A percentile compares a stretch with the other conserved stretches of the same genome.
Evolutionary conservation across 2,888 invertebrate species (phyloP).

Genomic region (Drosophila prostipennis): DNA sequence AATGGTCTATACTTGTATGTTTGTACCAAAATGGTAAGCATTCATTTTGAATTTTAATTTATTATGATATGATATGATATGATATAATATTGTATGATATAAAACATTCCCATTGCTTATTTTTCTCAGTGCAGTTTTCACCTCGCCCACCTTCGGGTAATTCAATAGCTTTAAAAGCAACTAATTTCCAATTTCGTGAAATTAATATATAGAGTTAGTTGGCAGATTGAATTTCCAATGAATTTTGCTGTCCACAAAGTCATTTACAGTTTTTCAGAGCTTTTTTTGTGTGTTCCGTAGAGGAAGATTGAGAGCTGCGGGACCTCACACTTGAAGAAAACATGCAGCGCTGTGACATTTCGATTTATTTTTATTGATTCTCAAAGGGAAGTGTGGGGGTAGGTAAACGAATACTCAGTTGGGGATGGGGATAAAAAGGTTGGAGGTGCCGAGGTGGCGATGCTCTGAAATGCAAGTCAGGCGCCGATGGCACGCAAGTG

Average conservation of each 20-base stretch:
- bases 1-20: no score
- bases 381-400: constrained; percentile 37
- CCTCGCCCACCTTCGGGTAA: constrained; percentile 47
- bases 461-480: constrained; percentile 79
- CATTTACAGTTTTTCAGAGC: constrained; percentile 62
- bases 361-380: constrained; percentile 81
- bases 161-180: constrained; percentile 57
- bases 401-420: no score
- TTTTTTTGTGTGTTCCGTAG: constrained; percentile 10
- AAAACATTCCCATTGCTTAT: not conserved
- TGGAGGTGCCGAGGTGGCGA: constrained; percentile 37
- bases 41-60: no score
- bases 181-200: constrained; percentile 58
- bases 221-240: constrained; percentile 46
- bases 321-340: constrained; percentile 71
- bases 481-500: constrained; percentile 80
- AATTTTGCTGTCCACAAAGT: constrained; percentile 67
- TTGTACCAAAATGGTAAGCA: no score
- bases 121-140: constrained; percentile 8
- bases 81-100: no score
- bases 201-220: constrained; percentile 52
- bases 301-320: constrained; percentile 58
- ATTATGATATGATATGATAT: no score
- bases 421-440: constrained; percentile 7
- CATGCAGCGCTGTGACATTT: constrained; percentile 76